phyloP scores from a whole-genome alignment of 2,888 invertebrate species.

The Lysandra bellargus region DNA sequence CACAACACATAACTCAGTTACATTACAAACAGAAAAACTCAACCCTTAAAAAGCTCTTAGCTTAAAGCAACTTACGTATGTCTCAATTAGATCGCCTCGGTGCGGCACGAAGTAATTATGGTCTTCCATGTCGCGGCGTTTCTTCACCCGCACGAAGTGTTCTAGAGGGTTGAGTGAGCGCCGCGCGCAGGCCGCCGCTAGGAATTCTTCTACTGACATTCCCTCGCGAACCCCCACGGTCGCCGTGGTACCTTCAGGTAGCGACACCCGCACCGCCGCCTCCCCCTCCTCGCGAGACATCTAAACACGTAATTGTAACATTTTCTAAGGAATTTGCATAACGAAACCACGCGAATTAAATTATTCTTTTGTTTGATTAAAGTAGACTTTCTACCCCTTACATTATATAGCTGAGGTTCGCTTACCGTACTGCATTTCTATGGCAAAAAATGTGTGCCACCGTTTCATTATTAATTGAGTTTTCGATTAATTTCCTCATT shows the following conservation, averaged over 20 bases:
- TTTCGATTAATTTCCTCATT: neutral
- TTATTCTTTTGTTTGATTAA: neutral
- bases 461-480: neutral
- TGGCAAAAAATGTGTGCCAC: neutral
- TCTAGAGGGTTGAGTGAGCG: conserved; percentile 96
- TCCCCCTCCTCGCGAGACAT: conserved; percentile 93
- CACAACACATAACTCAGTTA: neutral
- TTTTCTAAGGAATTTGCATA: neutral
- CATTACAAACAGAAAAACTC: neutral
- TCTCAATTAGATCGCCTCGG: conserved; percentile 95
- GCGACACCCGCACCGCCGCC: conserved; percentile 92
- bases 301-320: conserved; percentile 55
- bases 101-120: conserved; percentile 98
- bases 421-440: neutral
- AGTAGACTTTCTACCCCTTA: neutral
- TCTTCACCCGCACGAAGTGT: conserved; percentile 97
- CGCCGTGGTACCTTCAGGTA: conserved; percentile 91
- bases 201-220: conserved; percentile 97
- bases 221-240: conserved; percentile 93
- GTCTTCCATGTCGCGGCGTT: conserved; percentile 96
- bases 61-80: conserved; percentile 87
- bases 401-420: neutral
- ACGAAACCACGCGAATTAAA: neutral
- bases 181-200: conserved; percentile 94
- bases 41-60: neutral